A percentile compares a stretch with the other conserved stretches of the same genome.
Evolutionary conservation across 2,888 invertebrate genomes (phyloP).

Genomic region (Spatulosminthurus flaviceps): DNA sequence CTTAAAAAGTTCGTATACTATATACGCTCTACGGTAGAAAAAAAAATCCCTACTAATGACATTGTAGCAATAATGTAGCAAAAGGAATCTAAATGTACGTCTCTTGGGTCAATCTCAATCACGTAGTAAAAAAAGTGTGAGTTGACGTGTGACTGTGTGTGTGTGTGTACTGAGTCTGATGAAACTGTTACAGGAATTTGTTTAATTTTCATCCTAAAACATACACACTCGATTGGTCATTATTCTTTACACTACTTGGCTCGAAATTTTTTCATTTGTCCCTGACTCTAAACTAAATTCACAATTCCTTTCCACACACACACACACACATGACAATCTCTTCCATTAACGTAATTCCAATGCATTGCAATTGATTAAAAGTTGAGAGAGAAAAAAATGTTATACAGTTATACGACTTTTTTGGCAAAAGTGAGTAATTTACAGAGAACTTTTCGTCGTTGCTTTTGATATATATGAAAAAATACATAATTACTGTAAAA

Average conservation of each 20-base stretch:
- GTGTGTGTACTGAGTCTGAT: not conserved
- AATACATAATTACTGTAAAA: too few species aligned
- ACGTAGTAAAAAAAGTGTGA: not conserved
- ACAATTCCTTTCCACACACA: not conserved
- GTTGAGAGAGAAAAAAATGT: too few species aligned
- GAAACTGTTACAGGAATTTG: not conserved
- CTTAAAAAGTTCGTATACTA: too few species aligned
- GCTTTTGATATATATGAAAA: too few species aligned
- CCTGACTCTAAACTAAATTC: slow-evolving; percentile 12
- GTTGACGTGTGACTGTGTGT: not conserved
- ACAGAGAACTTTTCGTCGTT: too few species aligned
- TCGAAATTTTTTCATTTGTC: not conserved
- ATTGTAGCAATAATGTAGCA: not conserved
- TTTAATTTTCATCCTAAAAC: slow-evolving; percentile 2
- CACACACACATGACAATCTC: too few species aligned
- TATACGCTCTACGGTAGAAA: too few species aligned
- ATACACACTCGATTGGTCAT: slow-evolving; percentile 8
- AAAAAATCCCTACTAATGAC: not conserved
- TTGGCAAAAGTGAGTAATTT: too few species aligned
- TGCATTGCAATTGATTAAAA: too few species aligned
- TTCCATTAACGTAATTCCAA: too few species aligned
- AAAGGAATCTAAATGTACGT: not conserved
- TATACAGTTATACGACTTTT: too few species aligned
- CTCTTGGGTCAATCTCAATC: slow-evolving; percentile 12
- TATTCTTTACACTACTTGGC: slow-evolving; percentile 19